These are phyloP conservation scores for Oryzias woworae DNA, from an alignment of 2,113 vertebrate genomes.

Conservation along the genomic window DNA sequence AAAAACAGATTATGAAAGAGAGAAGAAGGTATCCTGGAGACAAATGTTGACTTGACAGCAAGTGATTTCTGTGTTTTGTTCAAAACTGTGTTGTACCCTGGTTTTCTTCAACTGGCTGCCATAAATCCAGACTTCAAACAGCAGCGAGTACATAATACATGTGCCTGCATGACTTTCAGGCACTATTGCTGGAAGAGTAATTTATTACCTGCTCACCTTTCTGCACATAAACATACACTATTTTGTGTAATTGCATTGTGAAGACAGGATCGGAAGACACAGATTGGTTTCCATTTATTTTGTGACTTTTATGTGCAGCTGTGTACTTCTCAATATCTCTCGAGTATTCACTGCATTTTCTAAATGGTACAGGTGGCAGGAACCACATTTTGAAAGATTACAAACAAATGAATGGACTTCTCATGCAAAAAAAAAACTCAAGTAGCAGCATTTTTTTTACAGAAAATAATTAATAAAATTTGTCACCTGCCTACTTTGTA, in stretches of 20 bases:
- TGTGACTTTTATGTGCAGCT: constrained; percentile 27
- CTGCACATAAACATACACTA: constrained; percentile 16
- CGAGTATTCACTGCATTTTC: too few species aligned
- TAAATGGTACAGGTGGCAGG: too few species aligned
- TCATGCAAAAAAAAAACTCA: too few species aligned
- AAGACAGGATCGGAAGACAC: constrained; percentile 41
- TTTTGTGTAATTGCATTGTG: constrained; percentile 37
- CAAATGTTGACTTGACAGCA: constrained; percentile 23
- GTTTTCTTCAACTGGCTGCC: constrained; percentile 11
- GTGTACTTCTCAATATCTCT: constrained; percentile 3
- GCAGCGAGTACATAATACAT: constrained; percentile 34
- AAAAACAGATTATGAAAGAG: constrained; percentile 7
- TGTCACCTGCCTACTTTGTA: too few species aligned
- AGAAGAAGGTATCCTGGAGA: neutral
- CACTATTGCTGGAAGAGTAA: constrained; percentile 26
- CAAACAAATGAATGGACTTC: too few species aligned
- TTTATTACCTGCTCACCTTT: constrained; percentile 42
- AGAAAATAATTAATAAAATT: too few species aligned
- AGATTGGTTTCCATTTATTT: constrained; percentile 21
- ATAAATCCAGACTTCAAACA: constrained; percentile 49
- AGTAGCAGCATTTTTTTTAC: too few species aligned
- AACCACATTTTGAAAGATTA: too few species aligned
- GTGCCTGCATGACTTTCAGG: constrained; percentile 47
- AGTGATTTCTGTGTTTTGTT: constrained; percentile 31
- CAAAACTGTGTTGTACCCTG: constrained; percentile 19